Percentiles rank a stretch among this genome's conserved stretches.
These are phyloP conservation scores for Cheirogaleus medius DNA, from an alignment of 2,113 vertebrate species.

Conservation along the genomic window DNA sequence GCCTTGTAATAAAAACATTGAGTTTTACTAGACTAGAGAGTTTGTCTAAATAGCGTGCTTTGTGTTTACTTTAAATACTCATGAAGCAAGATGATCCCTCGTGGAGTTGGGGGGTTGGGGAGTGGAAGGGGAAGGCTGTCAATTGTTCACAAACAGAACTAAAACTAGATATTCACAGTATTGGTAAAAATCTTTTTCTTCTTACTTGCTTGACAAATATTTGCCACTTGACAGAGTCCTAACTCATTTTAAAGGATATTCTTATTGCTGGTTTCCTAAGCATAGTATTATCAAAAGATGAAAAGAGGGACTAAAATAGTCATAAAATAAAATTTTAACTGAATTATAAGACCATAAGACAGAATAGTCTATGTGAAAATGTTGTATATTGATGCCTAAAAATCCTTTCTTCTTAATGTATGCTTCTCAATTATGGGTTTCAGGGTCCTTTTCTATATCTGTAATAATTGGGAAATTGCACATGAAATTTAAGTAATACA, in stretches of 20 bases:
- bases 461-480: neutral
- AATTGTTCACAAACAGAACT: neutral
- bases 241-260: neutral
- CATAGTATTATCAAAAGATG: conserved; percentile 10
- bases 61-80: neutral
- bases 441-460: neutral
- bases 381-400: neutral
- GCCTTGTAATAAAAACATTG: neutral
- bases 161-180: neutral
- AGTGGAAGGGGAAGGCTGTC: neutral
- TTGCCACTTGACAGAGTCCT: neutral
- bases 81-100: neutral
- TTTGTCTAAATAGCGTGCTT: neutral
- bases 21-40: neutral
- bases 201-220: neutral
- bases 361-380: neutral
- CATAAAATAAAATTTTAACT: neutral
- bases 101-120: neutral
- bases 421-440: neutral
- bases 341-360: conserved; percentile 5
- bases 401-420: neutral
- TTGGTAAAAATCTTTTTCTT: neutral
- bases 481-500: neutral
- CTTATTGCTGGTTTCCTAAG: neutral
- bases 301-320: neutral